A percentile compares a stretch with the other conserved stretches of the same genome.
Evolutionary conservation across 2,113 vertebrate species (phyloP).

Genomic region (Turdus rufiventris): DNA sequence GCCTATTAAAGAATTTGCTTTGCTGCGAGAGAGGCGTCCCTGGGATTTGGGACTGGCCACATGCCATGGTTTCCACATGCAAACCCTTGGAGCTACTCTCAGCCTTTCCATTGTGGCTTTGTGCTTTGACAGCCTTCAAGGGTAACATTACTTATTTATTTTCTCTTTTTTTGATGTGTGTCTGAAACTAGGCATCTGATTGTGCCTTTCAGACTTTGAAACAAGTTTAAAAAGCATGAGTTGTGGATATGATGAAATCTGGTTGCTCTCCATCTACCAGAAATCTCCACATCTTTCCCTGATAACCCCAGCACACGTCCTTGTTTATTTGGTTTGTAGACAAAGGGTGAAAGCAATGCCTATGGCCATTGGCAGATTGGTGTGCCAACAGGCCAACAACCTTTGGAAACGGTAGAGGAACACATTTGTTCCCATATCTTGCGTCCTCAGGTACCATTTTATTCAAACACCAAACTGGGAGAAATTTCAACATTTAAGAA

Average conservation of each 20-base stretch:
- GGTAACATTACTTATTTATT: not conserved
- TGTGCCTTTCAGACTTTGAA: not conserved
- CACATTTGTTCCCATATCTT: not conserved
- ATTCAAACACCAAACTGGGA: not conserved
- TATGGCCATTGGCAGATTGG: fast-evolving
- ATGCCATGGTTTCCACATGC: not conserved
- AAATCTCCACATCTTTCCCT: not conserved
- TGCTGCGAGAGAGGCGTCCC: not conserved
- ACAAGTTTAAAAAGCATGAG: not conserved
- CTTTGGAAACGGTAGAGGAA: not conserved
- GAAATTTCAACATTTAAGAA: not conserved
- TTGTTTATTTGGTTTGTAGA: not conserved
- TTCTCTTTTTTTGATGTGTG: not conserved
- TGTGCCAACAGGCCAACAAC: not conserved
- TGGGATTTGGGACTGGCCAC: constrained; percentile 36
- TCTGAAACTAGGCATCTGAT: not conserved
- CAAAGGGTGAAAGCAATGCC: not conserved
- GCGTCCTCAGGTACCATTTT: not conserved
- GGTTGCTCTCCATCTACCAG: not conserved
- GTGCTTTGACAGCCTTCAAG: not conserved
- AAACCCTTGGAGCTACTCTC: not conserved
- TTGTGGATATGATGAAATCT: fast-evolving
- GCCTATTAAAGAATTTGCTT: constrained; percentile 54
- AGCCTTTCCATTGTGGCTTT: constrained; percentile 28
- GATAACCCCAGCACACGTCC: not conserved